Base-by-base conservation (phyloP, 1,140 invertebrate genomes). In the Brachionus plicatilis region DNA sequence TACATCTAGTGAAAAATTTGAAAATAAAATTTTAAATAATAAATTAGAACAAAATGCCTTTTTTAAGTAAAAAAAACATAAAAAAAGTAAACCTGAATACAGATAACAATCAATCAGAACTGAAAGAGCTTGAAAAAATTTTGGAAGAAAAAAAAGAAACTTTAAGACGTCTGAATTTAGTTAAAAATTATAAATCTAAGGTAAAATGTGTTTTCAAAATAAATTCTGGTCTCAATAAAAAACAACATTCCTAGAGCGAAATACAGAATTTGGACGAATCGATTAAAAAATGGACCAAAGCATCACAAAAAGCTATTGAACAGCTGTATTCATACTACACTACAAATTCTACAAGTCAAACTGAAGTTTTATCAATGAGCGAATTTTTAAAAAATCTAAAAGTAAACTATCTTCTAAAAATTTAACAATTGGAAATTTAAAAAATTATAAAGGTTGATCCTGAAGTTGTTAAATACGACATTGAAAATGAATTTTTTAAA, bases 31-130 rank as follows among this genome's bases (percentile, higher is more conserved):
- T 68, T 80, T 3, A 82, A 37, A 37, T 37, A 37, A 37, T 37
- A 7, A 37, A 37, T 37, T 7, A 37, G 33, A 37, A 47, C 3
- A 68, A 60, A 68, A 82, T 82, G 79, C 79, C 79, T 11, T 82
- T 82, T 82, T 82, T 82, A 41, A 82, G 53, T 45, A 82, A 80
- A 72, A 72, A 82, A 37, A 12, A 12, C 14, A 82, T 20, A 29
- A 82, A 37, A 17, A 68, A 82, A 1, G 14, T 17, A 14, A 29
- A 45, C 6, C 4, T 41, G 17, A 17, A 1, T 11, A 12, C 1
- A 43, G 37, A 65, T 65, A 45, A 4, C 20, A 43, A 47, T 12
- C 11, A 45, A 65, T 20, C 37, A 20, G 79, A 82, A 12, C 37
- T 29, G 1, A 60, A 45, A 1, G 6, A 45, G 5, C 33, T 68